Evolutionary conservation across 1,140 invertebrate species (phyloP).

Genomic region (Heliconius hewitsoni): DNA sequence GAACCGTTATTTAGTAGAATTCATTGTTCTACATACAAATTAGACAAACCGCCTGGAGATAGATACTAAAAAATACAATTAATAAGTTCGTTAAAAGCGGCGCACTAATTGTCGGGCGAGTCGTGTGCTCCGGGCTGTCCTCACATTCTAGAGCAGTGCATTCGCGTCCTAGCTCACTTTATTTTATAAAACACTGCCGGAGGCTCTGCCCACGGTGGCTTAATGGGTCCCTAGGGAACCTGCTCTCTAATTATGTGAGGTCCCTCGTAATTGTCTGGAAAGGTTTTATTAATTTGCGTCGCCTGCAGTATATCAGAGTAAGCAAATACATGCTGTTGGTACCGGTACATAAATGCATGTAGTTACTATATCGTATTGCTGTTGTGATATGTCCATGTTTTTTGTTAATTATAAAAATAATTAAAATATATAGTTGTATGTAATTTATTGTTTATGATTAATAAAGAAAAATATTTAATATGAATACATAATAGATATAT

Average conservation of each 20-base stretch:
- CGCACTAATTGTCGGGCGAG: constrained; percentile 42
- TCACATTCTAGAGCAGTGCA: constrained; percentile 40
- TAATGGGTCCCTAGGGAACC: constrained; percentile 41
- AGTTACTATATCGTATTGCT: constrained; percentile 23
- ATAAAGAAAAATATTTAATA: background rate
- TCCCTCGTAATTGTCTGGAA: constrained; percentile 39
- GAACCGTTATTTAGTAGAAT: constrained; percentile 55
- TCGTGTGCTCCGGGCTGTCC: constrained; percentile 36
- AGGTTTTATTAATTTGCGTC: constrained; percentile 42
- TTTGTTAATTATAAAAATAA: background rate
- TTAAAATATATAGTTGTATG: background rate
- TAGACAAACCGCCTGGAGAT: constrained; percentile 50
- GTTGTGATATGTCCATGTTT: constrained; percentile 12
- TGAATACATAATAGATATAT: too few species aligned
- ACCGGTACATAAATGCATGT: background rate
- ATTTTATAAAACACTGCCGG: constrained; percentile 35
- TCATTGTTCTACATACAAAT: constrained; percentile 55
- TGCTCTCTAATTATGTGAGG: constrained; percentile 40
- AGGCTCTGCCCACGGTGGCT: constrained; percentile 35
- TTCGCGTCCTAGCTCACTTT: constrained; percentile 39
- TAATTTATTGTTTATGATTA: background rate
- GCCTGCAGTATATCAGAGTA: constrained; percentile 35
- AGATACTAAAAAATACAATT: constrained; percentile 44
- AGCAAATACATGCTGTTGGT: constrained; percentile 29
- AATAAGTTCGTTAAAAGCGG: constrained; percentile 47